These are phyloP conservation scores for Physocephala rufipes DNA, from an alignment of 2,888 invertebrate species.

Conservation along the genomic window DNA sequence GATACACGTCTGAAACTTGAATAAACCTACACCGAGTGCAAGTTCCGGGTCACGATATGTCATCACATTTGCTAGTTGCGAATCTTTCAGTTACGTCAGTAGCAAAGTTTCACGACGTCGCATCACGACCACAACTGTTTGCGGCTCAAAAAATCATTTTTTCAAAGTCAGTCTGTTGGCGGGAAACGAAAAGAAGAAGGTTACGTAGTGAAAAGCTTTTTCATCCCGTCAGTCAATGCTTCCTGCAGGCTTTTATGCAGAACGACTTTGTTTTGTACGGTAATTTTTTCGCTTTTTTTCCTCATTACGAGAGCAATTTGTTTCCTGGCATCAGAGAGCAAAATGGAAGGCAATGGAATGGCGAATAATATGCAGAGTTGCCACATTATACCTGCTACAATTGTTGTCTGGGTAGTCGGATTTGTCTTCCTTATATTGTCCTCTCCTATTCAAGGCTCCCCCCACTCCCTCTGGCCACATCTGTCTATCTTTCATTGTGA, in stretches of 20 bases:
- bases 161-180: conserved; percentile 33
- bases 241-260: conserved; percentile 8
- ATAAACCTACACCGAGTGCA: conserved; percentile 24
- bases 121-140: conserved; percentile 45
- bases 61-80: too few relatives aligned
- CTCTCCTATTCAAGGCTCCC: too few relatives aligned
- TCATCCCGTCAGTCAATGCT: background rate
- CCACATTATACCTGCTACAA: background rate
- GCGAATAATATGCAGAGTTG: background rate
- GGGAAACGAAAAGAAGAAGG: too few relatives aligned
- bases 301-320: conserved; percentile 31
- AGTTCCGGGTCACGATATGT: too few relatives aligned
- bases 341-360: background rate
- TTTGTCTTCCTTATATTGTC: too few relatives aligned
- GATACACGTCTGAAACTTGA: conserved; percentile 28
- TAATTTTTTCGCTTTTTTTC: background rate
- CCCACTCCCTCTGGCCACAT: too few relatives aligned
- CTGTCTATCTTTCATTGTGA: background rate
- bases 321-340: conserved; percentile 25
- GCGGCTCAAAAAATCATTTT: conserved; percentile 45
- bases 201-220: background rate
- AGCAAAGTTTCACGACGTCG: too few relatives aligned
- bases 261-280: background rate
- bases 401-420: background rate
- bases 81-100: too few relatives aligned